Evolutionary conservation across 2,113 vertebrate species (phyloP).

Genomic region (Apteryx owenii): DNA sequence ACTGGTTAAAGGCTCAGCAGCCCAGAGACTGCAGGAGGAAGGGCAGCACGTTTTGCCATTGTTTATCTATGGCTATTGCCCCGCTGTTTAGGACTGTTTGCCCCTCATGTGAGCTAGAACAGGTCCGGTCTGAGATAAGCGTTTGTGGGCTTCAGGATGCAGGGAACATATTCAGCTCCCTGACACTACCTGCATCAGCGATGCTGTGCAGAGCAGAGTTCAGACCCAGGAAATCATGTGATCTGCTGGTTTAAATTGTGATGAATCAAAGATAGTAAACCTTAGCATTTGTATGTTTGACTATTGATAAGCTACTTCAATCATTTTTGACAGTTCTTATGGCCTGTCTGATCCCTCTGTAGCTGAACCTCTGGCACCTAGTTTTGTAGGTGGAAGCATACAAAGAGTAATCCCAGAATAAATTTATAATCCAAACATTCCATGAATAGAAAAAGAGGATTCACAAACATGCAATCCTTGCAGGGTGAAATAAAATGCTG

Average conservation of each 20-base stretch:
- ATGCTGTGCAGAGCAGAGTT: neutral
- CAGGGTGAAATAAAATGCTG: neutral
- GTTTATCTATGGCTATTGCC: neutral
- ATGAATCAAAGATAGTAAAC: neutral
- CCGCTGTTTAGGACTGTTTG: neutral
- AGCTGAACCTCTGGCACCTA: neutral
- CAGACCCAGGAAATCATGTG: neutral
- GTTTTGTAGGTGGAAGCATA: neutral
- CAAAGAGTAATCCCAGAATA: neutral
- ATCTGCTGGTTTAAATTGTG: neutral
- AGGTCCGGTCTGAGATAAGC: neutral
- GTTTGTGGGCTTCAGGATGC: neutral
- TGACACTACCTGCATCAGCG: neutral
- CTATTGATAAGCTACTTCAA: neutral
- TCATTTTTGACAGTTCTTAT: neutral
- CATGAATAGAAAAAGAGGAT: neutral
- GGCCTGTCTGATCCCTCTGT: neutral
- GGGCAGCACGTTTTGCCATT: neutral
- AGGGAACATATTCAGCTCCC: neutral
- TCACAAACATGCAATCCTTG: neutral
- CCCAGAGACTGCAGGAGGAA: neutral
- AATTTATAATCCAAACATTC: neutral
- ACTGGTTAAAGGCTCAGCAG: neutral
- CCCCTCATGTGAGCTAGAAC: neutral
- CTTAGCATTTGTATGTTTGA: neutral